These are phyloP conservation scores for Semaprochilodus insignis DNA, from an alignment of 2,797 vertebrate species.

Conservation along the genomic window DNA sequence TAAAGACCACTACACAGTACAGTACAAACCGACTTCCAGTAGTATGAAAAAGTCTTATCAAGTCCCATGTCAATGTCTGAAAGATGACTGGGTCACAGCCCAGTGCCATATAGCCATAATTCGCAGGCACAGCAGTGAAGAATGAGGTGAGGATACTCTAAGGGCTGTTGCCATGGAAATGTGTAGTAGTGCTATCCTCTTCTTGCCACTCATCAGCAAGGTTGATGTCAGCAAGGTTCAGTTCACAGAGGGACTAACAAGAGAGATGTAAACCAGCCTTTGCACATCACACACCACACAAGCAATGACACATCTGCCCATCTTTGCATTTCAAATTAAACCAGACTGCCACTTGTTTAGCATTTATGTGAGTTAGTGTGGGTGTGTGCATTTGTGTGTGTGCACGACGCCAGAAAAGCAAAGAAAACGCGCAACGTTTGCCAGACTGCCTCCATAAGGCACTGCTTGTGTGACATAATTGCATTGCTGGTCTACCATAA, in stretches of 20 bases:
- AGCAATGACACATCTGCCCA: constrained; percentile 43
- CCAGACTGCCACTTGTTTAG: constrained; percentile 48
- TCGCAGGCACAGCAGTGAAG: constrained; percentile 12
- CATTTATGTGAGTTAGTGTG: constrained; percentile 25
- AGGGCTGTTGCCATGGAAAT: constrained; percentile 50
- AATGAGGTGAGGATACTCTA: constrained; percentile 11
- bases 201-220: background rate
- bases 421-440: background rate
- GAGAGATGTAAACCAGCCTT: constrained; percentile 24
- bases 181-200: constrained; percentile 18
- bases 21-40: too few species aligned
- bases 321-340: constrained; percentile 64
- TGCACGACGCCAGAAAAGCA: background rate
- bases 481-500: constrained; percentile 48
- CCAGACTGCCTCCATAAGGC: background rate
- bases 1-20: too few species aligned
- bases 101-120: constrained; percentile 24
- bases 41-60: constrained; percentile 9
- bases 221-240: constrained; percentile 25
- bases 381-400: constrained; percentile 1
- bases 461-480: constrained; percentile 32
- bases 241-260: constrained; percentile 31
- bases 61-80: background rate
- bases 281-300: constrained; percentile 59
- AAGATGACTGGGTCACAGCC: constrained; percentile 5